Conservation (phyloP, 2,888 invertebrate genomes). For the Andrena fulva region DNA sequence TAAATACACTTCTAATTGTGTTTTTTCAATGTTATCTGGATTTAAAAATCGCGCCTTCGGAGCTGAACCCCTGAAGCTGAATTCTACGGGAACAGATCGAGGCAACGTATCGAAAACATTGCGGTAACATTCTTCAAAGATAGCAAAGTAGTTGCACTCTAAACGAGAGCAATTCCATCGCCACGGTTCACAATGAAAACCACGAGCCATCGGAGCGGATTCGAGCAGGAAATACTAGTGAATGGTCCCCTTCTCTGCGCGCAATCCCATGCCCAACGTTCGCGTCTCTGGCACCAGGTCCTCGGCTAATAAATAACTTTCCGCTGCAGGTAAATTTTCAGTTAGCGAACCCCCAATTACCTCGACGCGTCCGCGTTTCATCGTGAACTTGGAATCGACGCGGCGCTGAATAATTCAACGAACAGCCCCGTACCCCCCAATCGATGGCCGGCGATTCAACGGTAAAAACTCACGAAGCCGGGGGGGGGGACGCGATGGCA, state of each 20-base stretch:
- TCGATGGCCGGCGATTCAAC: conserved; percentile 42
- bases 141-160: neutral
- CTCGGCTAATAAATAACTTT: conserved; percentile 17
- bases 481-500: neutral
- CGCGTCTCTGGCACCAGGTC: neutral
- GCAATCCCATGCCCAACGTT: neutral
- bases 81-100: neutral
- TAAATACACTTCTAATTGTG: no score
- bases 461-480: conserved; percentile 10
- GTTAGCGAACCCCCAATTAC: conserved; percentile 25
- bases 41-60: no score
- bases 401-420: conserved; percentile 44
- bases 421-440: conserved; percentile 10
- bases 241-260: neutral
- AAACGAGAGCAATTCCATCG: neutral
- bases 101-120: neutral
- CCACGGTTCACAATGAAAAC: neutral
- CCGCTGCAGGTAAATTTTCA: conserved; percentile 36
- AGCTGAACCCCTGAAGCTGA: neutral
- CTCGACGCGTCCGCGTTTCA: conserved; percentile 22
- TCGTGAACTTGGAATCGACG: conserved; percentile 27
- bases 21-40: no score
- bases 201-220: neutral
- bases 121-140: no score
- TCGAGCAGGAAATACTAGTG: neutral